Evolutionary conservation across 2,113 vertebrate species (phyloP).

Genomic region (Pygoscelis antarcticus): DNA sequence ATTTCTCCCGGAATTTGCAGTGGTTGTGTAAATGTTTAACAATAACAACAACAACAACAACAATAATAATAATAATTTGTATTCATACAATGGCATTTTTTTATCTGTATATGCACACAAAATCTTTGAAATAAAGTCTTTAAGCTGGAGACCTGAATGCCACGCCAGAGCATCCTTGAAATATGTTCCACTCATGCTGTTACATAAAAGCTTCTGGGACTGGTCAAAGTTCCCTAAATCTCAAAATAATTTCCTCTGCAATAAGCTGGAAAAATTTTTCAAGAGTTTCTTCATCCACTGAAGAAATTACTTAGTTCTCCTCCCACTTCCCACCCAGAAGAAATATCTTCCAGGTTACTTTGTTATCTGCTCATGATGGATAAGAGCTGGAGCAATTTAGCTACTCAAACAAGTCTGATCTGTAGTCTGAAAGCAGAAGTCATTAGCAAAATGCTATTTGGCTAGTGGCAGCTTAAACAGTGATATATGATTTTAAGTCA

Average conservation of each 20-base stretch:
- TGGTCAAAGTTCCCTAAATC: not conserved
- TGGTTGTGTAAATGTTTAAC: not conserved
- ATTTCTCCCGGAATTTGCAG: not conserved
- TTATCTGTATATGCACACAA: not conserved
- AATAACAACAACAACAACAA: not conserved
- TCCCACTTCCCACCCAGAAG: not conserved
- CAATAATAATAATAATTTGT: not conserved
- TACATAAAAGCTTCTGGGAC: not conserved
- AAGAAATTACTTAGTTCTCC: not conserved
- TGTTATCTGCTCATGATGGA: conserved; percentile 1
- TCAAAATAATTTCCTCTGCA: not conserved
- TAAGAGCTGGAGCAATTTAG: conserved; percentile 22
- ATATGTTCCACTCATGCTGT: not conserved
- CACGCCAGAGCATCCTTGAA: not conserved
- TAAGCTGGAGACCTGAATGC: not conserved
- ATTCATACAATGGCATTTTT: not conserved
- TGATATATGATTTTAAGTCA: conserved; percentile 42
- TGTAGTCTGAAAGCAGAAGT: conserved; percentile 34
- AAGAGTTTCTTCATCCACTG: not conserved
- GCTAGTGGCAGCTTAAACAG: conserved; percentile 25
- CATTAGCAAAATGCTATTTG: conserved; percentile 43
- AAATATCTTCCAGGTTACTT: not conserved
- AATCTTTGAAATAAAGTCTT: not conserved
- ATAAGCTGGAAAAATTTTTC: not conserved
- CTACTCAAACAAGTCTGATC: conserved; percentile 36